Base-by-base conservation (phyloP, 1,140 invertebrate genomes). In the Wasmannia auropunctata region DNA sequence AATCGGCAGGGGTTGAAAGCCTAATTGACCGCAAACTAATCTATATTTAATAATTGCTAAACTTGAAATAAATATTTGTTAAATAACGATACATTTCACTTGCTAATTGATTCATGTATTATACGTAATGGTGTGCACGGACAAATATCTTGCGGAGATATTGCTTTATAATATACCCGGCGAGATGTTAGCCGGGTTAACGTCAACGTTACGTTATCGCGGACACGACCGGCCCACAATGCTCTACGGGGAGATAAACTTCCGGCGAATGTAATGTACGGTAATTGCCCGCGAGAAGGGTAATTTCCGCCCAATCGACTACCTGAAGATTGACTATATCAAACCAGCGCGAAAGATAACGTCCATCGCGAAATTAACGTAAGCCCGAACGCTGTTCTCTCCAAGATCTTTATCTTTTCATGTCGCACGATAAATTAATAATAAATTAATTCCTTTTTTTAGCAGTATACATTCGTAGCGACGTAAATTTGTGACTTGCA, bases 251-350 rank as follows among this genome's bases (percentile, higher is more conserved):
- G 67, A 81, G 67, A 72, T 81, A 81, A 81, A 81, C 49, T 70
- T 81, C 49, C 79, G 79, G 65, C 25, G 11, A 88, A 60, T 79
- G 74, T 87, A 87, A 86, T 87, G 76, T 56, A 69, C 46, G 58
- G 63, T 86, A 86, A 88, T 76, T 88, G 86, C 54, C 75, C 76
- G 25, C 40, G 46, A 83, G 87, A 88, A 75, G 37, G 34, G 62
- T 86, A 88, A 80, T 88, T 86, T 86, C 76, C 65, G 75, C 25
- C 58, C 49, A 46, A 80, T 86, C 37, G 84, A 58, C 49, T 65
- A 65, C 11, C 22, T 54, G 31, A 79, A 65, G 58, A 49, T 43
- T n/a, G 58, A 65, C 40, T 76, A 43, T 63, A 40, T 56, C 75
- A 54, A 63, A 63, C 22, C 22, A 70, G 16, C 77, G 37, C 28